Evolutionary conservation across 2,888 invertebrate species (phyloP).

Genomic region (Noctua janthina): DNA sequence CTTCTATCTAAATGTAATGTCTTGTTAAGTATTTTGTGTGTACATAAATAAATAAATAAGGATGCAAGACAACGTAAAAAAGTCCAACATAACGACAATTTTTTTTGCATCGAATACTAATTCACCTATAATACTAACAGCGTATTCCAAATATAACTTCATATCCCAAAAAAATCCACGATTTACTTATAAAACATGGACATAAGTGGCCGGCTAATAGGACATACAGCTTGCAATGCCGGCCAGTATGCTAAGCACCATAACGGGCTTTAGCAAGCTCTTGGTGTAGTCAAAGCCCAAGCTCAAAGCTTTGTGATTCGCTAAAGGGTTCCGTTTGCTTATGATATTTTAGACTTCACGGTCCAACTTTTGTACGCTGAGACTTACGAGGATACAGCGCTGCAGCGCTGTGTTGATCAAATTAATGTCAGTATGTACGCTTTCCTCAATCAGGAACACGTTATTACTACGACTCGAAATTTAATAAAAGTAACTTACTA

Average conservation of each 20-base stretch:
- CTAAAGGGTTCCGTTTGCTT: conserved; percentile 67
- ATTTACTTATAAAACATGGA: conserved; percentile 24
- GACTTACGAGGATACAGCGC: conserved; percentile 43
- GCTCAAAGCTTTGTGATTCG: conserved; percentile 73
- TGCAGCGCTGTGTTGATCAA: conserved; percentile 66
- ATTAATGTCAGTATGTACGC: conserved; percentile 57
- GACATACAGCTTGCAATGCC: conserved; percentile 49
- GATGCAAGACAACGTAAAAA: neutral
- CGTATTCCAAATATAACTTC: conserved; percentile 13
- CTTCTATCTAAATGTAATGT: too few relatives aligned
- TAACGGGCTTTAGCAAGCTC: conserved; percentile 61
- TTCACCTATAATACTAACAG: neutral
- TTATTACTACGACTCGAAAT: neutral
- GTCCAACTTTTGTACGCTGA: conserved; percentile 64
- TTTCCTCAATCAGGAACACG: conserved; percentile 23
- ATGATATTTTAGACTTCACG: conserved; percentile 68
- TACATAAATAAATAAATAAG: too few relatives aligned
- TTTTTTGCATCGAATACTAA: neutral
- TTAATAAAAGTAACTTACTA: neutral
- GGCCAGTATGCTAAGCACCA: conserved; percentile 61
- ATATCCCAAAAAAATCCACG: neutral
- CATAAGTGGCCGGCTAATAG: conserved; percentile 45
- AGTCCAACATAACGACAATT: neutral
- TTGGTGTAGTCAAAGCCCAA: conserved; percentile 60
- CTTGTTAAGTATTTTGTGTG: too few relatives aligned